Evolutionary conservation across 2,113 vertebrate species (phyloP).

Genomic region (Rhinolophus ferrumequinum): DNA sequence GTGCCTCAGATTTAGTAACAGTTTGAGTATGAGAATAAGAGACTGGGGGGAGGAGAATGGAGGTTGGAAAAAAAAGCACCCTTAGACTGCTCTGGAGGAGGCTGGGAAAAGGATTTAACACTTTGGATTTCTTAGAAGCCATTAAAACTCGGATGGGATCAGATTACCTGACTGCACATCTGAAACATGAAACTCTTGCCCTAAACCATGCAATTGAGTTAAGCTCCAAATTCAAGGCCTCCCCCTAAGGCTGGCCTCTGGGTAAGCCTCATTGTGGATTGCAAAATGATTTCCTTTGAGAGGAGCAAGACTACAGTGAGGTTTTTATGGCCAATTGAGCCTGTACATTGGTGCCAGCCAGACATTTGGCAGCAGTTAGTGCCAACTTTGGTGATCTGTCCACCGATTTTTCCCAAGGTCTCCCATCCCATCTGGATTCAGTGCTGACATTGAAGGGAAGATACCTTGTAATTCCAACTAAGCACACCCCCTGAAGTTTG

Average conservation of each 20-base stretch:
- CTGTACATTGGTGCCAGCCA: conserved; percentile 71
- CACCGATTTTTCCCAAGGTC: conserved; percentile 67
- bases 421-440: neutral
- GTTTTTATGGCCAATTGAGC: conserved; percentile 74
- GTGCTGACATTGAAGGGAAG: conserved; percentile 7
- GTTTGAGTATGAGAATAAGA: neutral
- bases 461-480: neutral
- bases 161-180: conserved; percentile 71
- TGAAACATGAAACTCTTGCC: conserved; percentile 73
- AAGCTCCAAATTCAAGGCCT: conserved; percentile 74
- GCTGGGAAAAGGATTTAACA: conserved; percentile 75
- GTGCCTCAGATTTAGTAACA: conserved; percentile 14
- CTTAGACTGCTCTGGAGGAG: conserved; percentile 31
- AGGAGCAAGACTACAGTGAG: conserved; percentile 68
- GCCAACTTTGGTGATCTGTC: conserved; percentile 69
- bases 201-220: conserved; percentile 58
- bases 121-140: conserved; percentile 69
- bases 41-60: neutral
- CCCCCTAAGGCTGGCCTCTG: conserved; percentile 64
- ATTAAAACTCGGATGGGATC: conserved; percentile 70
- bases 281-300: conserved; percentile 76
- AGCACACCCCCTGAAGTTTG: neutral
- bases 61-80: neutral
- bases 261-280: conserved; percentile 67
- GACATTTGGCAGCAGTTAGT: conserved; percentile 70